phyloP scores from a whole-genome alignment of 2,797 vertebrate species.

The Sternarchorhynchus goeldii region DNA sequence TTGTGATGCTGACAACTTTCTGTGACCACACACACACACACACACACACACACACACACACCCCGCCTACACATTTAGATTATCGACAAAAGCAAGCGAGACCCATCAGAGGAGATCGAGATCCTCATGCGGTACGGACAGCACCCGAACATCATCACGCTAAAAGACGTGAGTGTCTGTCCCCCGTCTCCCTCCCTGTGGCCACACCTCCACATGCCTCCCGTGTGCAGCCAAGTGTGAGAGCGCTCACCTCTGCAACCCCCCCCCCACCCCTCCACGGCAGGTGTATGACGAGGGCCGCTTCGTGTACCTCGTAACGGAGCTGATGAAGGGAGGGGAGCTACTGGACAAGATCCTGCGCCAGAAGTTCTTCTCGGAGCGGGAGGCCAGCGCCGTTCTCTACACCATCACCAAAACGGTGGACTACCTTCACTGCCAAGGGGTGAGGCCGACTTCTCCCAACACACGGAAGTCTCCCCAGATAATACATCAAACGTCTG shows the following conservation, averaged over 20 bases:
- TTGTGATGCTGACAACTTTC: neutral
- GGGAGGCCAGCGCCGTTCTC: slow-evolving; percentile 92
- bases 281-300: slow-evolving; percentile 95
- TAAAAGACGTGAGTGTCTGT: slow-evolving; percentile 88
- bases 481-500: neutral
- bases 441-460: slow-evolving; percentile 75
- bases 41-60: too few species aligned
- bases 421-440: slow-evolving; percentile 97
- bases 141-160: slow-evolving; percentile 96
- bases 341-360: slow-evolving; percentile 92
- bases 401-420: slow-evolving; percentile 95
- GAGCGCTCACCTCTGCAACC: slow-evolving; percentile 1
- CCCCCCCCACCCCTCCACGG: slow-evolving; percentile 5
- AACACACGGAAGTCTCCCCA: neutral
- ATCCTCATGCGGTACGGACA: slow-evolving; percentile 96
- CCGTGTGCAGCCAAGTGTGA: slow-evolving; percentile 10
- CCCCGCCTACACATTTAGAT: slow-evolving; percentile 73
- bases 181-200: neutral
- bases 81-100: slow-evolving; percentile 96
- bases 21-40: neutral
- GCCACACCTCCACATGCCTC: neutral
- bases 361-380: slow-evolving; percentile 95
- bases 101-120: slow-evolving; percentile 97
- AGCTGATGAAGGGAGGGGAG: slow-evolving; percentile 97
- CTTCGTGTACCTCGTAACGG: slow-evolving; percentile 92